Evolutionary conservation across 2,888 invertebrate genomes (phyloP).

Genomic region (Eupelmus urozonus): DNA sequence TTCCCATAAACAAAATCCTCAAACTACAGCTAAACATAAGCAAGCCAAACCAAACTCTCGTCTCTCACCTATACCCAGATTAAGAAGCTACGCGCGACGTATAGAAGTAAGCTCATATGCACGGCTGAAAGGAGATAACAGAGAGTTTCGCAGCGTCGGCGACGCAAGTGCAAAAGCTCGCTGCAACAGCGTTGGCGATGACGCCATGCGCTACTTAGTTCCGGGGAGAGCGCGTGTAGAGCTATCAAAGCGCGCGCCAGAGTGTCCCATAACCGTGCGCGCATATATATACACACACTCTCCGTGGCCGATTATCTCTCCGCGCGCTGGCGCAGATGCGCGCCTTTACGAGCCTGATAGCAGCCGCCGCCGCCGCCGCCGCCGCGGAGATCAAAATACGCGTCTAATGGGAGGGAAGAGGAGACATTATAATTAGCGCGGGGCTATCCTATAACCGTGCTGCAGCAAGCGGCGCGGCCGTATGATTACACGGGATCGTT

Average conservation of each 20-base stretch:
- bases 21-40: too few species aligned
- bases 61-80: too few species aligned
- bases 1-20: too few species aligned
- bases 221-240: slow-evolving; percentile 13
- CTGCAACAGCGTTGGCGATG: slow-evolving; percentile 16
- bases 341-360: slow-evolving; percentile 19
- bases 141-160: too few species aligned
- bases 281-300: too few species aligned
- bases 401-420: slow-evolving; percentile 48
- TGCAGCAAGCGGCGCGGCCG: not conserved
- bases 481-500: slow-evolving; percentile 52
- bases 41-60: too few species aligned
- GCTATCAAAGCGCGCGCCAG: slow-evolving; percentile 18
- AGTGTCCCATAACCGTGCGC: slow-evolving; percentile 35
- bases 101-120: too few species aligned
- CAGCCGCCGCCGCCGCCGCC: too few species aligned
- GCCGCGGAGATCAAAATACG: slow-evolving; percentile 50
- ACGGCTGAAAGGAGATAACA: too few species aligned
- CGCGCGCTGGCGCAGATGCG: slow-evolving; percentile 20
- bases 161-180: slow-evolving; percentile 18
- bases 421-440: slow-evolving; percentile 55
- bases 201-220: slow-evolving; percentile 29
- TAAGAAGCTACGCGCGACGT: too few species aligned
- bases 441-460: slow-evolving; percentile 28
- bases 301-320: slow-evolving; percentile 31